phyloP scores from a whole-genome alignment of 2,888 invertebrate species.

The Ptilodon capucinus region DNA sequence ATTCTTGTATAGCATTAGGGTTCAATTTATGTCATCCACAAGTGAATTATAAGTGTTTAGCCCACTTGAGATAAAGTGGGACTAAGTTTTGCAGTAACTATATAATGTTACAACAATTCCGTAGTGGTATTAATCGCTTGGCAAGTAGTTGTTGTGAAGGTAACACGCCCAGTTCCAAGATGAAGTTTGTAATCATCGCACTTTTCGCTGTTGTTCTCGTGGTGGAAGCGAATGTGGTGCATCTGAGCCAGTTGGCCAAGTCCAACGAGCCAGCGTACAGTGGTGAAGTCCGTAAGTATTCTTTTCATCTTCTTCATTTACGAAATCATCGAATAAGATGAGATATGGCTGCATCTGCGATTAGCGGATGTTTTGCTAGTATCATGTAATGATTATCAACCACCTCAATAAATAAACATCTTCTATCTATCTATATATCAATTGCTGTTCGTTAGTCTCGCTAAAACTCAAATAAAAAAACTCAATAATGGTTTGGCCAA shows the following conservation, averaged over 20 bases:
- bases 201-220: not conserved
- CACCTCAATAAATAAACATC: too few species aligned
- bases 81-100: not conserved
- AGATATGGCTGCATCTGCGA: too few species aligned
- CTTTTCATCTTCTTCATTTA: too few species aligned
- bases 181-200: not conserved
- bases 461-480: too few species aligned
- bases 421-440: too few species aligned
- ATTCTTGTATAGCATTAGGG: not conserved
- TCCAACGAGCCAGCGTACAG: not conserved
- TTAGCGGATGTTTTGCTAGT: too few species aligned
- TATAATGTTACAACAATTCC: not conserved
- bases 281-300: not conserved
- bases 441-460: too few species aligned
- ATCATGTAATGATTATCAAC: too few species aligned
- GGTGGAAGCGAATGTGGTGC: not conserved
- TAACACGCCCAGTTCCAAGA: not conserved
- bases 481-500: too few species aligned
- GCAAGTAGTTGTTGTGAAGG: not conserved
- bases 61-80: not conserved
- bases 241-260: not conserved
- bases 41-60: conserved; percentile 10
- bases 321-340: too few species aligned
- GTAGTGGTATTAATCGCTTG: not conserved
- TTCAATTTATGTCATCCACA: not conserved